phyloP scores from a whole-genome alignment of 2,797 vertebrate species.

The Coreius guichenoti region DNA sequence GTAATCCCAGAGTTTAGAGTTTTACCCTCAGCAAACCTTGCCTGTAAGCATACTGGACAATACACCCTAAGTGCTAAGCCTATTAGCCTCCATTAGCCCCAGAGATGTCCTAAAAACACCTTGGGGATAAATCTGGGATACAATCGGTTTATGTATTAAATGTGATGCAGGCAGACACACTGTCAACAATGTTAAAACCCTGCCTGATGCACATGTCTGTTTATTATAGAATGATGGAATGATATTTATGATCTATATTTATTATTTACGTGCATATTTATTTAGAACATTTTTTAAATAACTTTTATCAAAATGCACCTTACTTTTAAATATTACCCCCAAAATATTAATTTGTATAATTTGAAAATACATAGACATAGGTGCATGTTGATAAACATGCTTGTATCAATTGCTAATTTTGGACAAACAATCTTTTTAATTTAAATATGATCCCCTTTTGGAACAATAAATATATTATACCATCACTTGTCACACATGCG shows the following conservation, averaged over 20 bases:
- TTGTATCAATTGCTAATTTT: background rate
- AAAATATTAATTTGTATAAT: background rate
- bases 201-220: background rate
- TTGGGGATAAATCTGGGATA: constrained; percentile 78
- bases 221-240: background rate
- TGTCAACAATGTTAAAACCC: background rate
- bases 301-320: background rate
- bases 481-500: constrained; percentile 2
- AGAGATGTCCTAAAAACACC: constrained; percentile 83
- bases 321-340: background rate
- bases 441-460: background rate
- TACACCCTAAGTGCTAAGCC: constrained; percentile 92
- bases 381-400: background rate
- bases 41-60: constrained; percentile 90
- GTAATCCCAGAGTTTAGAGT: constrained; percentile 94
- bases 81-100: constrained; percentile 90
- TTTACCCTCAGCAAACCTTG: constrained; percentile 98
- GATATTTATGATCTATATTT: background rate
- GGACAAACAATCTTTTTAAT: background rate
- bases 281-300: background rate
- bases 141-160: constrained; percentile 76
- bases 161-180: constrained; percentile 26
- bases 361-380: background rate
- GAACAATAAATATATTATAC: background rate
- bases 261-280: background rate